phyloP scores from a whole-genome alignment of 92 coral and sea anemone genomes.

The Actinostola sp. region DNA sequence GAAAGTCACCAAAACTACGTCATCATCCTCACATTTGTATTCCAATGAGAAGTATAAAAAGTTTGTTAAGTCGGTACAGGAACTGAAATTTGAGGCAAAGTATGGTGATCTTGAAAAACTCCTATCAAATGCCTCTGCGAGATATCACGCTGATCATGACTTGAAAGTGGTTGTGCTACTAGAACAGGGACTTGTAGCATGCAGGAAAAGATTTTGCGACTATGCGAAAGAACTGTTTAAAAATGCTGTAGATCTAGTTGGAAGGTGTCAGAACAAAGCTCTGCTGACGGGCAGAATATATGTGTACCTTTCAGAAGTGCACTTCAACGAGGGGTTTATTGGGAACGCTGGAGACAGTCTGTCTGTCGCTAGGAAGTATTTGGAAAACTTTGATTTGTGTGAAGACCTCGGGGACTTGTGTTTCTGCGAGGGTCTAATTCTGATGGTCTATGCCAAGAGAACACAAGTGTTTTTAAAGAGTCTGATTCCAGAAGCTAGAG shows the following conservation, averaged over 20 bases:
- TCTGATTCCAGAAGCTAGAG: slow-evolving; percentile 78
- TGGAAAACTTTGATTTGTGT: slow-evolving; percentile 69
- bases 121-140: slow-evolving; percentile 54
- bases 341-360: slow-evolving; percentile 97
- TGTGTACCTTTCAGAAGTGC: slow-evolving; percentile 79
- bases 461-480: slow-evolving; percentile 67
- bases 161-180: slow-evolving; percentile 72
- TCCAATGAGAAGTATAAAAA: slow-evolving; percentile 66
- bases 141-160: slow-evolving; percentile 60
- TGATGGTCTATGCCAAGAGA: slow-evolving; percentile 79
- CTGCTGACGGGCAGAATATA: slow-evolving; percentile 84
- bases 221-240: slow-evolving; percentile 79
- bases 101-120: slow-evolving; percentile 67
- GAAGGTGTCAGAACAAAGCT: slow-evolving; percentile 81
- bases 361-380: slow-evolving; percentile 78
- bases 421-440: slow-evolving; percentile 80
- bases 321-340: slow-evolving; percentile 74
- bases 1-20: neutral
- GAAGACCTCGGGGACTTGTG: slow-evolving; percentile 89
- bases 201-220: slow-evolving; percentile 65
- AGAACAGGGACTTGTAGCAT: slow-evolving; percentile 83
- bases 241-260: slow-evolving; percentile 73
- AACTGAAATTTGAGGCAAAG: slow-evolving; percentile 59
- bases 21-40: slow-evolving; percentile 43
- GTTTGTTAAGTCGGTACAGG: slow-evolving; percentile 58